phyloP scores from a whole-genome alignment of 2,797 vertebrate genomes.

The Neopelma chrysocephalum region DNA sequence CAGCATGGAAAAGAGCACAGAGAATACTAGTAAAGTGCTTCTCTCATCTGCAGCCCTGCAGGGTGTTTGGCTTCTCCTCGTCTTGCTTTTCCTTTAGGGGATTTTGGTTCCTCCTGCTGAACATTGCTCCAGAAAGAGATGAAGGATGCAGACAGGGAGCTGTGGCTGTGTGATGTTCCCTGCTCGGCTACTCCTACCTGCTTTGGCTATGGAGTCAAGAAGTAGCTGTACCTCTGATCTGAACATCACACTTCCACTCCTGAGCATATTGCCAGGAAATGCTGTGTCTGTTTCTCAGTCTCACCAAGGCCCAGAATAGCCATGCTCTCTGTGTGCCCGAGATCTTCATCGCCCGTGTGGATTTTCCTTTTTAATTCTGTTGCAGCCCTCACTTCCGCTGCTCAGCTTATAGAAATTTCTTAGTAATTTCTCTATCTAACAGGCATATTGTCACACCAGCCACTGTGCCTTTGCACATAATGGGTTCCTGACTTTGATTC shows the following conservation, averaged over 20 bases:
- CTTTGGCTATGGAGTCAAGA: not conserved
- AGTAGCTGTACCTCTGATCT: not conserved
- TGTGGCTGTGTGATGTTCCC: accelerated
- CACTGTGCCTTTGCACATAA: not conserved
- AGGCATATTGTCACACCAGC: not conserved
- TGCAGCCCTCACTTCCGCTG: not conserved
- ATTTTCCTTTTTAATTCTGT: not conserved
- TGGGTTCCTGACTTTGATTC: not conserved
- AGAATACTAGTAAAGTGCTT: not conserved
- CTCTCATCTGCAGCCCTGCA: accelerated
- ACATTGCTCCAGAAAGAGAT: not conserved
- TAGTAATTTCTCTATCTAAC: not conserved
- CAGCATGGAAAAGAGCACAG: accelerated
- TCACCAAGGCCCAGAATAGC: not conserved
- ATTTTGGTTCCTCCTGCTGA: not conserved
- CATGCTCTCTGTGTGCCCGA: not conserved
- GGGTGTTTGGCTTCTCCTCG: not conserved
- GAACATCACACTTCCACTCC: not conserved
- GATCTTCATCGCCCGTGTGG: not conserved
- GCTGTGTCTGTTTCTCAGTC: not conserved
- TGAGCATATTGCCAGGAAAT: not conserved
- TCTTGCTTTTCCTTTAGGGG: not conserved
- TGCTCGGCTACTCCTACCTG: not conserved
- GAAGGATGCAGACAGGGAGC: accelerated
- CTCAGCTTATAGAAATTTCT: not conserved